Conservation (phyloP, 2,888 invertebrate species). For the Ceramica pisi region DNA sequence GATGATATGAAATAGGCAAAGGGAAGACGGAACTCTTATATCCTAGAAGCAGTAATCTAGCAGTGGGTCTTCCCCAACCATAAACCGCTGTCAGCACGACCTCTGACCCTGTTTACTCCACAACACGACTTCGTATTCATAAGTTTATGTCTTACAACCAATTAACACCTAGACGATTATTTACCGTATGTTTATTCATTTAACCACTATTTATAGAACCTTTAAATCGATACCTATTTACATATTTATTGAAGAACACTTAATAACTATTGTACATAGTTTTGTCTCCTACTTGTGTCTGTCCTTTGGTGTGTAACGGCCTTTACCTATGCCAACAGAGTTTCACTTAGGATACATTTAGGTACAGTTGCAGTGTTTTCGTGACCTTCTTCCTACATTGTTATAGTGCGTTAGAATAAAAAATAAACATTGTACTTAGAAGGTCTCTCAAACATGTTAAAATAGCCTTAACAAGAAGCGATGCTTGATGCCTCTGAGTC, state of each 20-base stretch:
- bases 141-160: constrained; percentile 11
- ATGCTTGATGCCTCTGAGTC: no score
- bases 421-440: no score
- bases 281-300: background rate
- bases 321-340: background rate
- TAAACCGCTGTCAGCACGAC: constrained; percentile 3
- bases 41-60: background rate
- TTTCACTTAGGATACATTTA: background rate
- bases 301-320: background rate
- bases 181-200: constrained; percentile 37
- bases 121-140: constrained; percentile 3
- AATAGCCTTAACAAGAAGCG: no score
- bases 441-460: no score
- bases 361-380: background rate
- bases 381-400: background rate
- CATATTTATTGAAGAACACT: constrained; percentile 6
- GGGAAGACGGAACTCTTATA: no score
- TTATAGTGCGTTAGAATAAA: background rate
- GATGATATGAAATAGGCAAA: no score
- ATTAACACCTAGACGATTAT: constrained; percentile 44
- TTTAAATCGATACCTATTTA: constrained; percentile 31
- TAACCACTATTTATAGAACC: constrained; percentile 16
- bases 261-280: constrained; percentile 9
- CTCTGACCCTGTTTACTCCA: constrained; percentile 25
- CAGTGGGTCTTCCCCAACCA: background rate